These are phyloP conservation scores for Labeo catla DNA, from an alignment of 2,113 vertebrate genomes.

Conservation along the genomic window DNA sequence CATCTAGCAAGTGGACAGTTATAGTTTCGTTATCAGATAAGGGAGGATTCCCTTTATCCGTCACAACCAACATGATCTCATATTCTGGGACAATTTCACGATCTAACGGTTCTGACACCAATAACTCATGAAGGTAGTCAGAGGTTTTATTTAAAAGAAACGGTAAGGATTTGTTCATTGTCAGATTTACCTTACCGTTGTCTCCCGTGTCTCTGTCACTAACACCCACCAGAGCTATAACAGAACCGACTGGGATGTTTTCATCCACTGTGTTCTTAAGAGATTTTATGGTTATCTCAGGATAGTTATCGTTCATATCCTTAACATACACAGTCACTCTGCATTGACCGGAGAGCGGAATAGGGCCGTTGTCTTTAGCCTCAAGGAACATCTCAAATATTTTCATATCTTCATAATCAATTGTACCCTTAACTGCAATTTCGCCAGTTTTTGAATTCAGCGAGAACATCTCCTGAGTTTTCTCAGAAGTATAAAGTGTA, in stretches of 20 bases:
- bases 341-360: conserved; percentile 58
- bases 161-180: conserved; percentile 59
- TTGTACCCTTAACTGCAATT: conserved; percentile 56
- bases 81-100: conserved; percentile 59
- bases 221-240: conserved; percentile 59
- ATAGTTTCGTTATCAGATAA: conserved; percentile 76
- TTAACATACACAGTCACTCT: conserved; percentile 53
- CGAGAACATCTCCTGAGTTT: conserved; percentile 58
- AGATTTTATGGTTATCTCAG: conserved; percentile 81
- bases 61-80: conserved; percentile 61
- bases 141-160: conserved; percentile 52
- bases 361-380: conserved; percentile 59
- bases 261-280: conserved; percentile 64
- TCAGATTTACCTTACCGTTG: conserved; percentile 68
- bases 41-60: conserved; percentile 70
- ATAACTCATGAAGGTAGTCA: conserved; percentile 54
- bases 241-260: conserved; percentile 51
- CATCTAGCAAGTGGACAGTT: conserved; percentile 70
- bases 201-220: conserved; percentile 63
- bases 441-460: conserved; percentile 60
- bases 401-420: conserved; percentile 65
- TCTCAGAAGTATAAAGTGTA: conserved; percentile 64
- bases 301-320: conserved; percentile 76
- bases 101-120: conserved; percentile 60
- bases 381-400: conserved; percentile 63